Base-by-base conservation (phyloP, 2,113 vertebrate genomes). In the Micromys minutus region DNA sequence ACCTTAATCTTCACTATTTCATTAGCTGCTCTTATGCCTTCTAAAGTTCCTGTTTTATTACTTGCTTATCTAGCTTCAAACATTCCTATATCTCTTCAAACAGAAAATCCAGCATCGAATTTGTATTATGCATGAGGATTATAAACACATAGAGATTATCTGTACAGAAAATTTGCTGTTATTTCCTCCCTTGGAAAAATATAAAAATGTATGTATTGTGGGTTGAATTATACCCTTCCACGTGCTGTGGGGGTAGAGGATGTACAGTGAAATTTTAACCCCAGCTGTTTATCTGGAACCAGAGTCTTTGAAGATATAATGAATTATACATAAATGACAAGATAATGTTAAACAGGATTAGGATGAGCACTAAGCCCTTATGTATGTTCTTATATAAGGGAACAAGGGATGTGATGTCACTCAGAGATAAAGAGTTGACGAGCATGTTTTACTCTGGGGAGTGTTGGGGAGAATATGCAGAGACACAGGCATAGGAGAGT, bases 171-270 rank as follows among this genome's bases (percentile, higher is more conserved):
- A 50, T 2, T 0, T 55, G 50, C 7, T 74, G 29, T 6, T 76
- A 45, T 85, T 87, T 92, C 94, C 29, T 52, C 17, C 52, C 36
- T 94, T 88, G 36, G 42, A 92, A 90, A 93, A 93, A 79, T 59
- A 26, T 19, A 2, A 3, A 63, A 79, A 59, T n/a, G 45, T 19
- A 34, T 4, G 24, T 50, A 22, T 34, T 71, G 17, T 55, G 42
- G 4, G 5, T 86, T 76, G 29, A 89, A 71, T 61, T 92, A 55
- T 74, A 24, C 57, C 36, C 2, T 47, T 31, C 55, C 7, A 7
- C 42, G 10, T 57, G n/a, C 50, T 26, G n/a, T n/a, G n/a, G 39
- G 69, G 7, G 21, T 8, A 59, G 34, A 12, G 83, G 50, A 59
- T 3, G 31, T 24, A 89, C 15, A 1, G 1, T 83, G 42, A 94